These are phyloP conservation scores for Molossus alvarezi DNA, from an alignment of 2,797 vertebrate species.

Conservation along the genomic window DNA sequence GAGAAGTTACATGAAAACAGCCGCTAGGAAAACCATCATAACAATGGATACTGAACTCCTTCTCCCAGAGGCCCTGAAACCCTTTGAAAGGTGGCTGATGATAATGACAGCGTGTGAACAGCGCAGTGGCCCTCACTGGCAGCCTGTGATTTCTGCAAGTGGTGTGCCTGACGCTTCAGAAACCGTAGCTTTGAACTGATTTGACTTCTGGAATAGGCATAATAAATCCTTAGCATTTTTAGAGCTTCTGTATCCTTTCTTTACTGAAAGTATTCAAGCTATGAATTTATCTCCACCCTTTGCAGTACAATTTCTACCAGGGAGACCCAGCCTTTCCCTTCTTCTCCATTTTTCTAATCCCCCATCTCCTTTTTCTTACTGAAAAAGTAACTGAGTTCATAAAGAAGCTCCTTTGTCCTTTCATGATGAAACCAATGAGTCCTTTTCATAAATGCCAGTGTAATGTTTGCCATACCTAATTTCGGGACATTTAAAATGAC, in stretches of 20 bases:
- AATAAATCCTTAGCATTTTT: background rate
- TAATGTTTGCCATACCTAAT: background rate
- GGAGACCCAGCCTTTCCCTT: background rate
- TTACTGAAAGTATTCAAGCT: background rate
- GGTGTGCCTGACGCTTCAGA: background rate
- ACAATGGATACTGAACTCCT: background rate
- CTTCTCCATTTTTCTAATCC: background rate
- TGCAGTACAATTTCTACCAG: background rate
- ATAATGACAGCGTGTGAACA: background rate
- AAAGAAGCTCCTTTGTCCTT: background rate
- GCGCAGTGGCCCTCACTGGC: background rate
- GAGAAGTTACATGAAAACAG: background rate
- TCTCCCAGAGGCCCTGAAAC: background rate
- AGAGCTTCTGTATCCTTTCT: background rate
- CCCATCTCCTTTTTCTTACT: background rate
- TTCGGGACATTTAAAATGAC: background rate
- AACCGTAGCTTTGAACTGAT: background rate
- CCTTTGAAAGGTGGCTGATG: background rate
- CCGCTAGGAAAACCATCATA: slow-evolving; percentile 6
- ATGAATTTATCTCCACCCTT: background rate
- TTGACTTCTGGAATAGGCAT: background rate
- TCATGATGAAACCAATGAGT: background rate
- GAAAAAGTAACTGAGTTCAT: background rate
- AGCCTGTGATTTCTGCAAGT: background rate
- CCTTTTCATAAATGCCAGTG: background rate